Conservation (phyloP, 2,888 invertebrate genomes). For the Subacronicta megacephala region DNA sequence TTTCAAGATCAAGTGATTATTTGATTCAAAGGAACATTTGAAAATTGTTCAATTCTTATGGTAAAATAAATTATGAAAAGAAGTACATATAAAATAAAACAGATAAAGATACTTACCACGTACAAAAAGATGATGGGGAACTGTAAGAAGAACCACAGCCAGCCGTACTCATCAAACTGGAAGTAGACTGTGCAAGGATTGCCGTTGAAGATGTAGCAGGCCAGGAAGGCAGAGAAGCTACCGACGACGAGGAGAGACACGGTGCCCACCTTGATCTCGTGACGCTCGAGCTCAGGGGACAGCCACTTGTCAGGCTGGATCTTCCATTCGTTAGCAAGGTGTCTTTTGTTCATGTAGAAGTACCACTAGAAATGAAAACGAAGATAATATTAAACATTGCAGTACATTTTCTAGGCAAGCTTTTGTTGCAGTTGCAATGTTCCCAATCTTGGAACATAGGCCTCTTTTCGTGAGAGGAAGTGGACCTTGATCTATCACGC, state of each 20-base stretch:
- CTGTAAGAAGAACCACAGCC: constrained; percentile 91
- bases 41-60: neutral
- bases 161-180: constrained; percentile 90
- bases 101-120: constrained; percentile 78
- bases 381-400: too few species aligned
- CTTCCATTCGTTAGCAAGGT: constrained; percentile 92
- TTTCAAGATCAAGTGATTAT: too few species aligned
- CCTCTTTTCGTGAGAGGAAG: too few species aligned
- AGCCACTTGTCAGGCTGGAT: constrained; percentile 93
- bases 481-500: too few species aligned
- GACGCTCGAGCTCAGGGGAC: constrained; percentile 91
- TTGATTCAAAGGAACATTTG: neutral
- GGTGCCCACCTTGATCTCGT: constrained; percentile 92
- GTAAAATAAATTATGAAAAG: neutral
- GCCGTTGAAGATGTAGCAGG: constrained; percentile 92
- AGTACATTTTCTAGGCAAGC: too few species aligned
- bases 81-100: too few species aligned
- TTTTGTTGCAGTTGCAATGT: too few species aligned
- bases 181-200: constrained; percentile 92
- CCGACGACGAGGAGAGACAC: constrained; percentile 89
- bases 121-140: constrained; percentile 91
- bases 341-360: constrained; percentile 91
- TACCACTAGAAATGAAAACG: constrained; percentile 90
- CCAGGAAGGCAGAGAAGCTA: constrained; percentile 89
- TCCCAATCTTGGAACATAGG: too few species aligned